These are phyloP conservation scores for Mallateleia sp. DNA, from an alignment of 2,888 invertebrate species.

Conservation along the genomic window DNA sequence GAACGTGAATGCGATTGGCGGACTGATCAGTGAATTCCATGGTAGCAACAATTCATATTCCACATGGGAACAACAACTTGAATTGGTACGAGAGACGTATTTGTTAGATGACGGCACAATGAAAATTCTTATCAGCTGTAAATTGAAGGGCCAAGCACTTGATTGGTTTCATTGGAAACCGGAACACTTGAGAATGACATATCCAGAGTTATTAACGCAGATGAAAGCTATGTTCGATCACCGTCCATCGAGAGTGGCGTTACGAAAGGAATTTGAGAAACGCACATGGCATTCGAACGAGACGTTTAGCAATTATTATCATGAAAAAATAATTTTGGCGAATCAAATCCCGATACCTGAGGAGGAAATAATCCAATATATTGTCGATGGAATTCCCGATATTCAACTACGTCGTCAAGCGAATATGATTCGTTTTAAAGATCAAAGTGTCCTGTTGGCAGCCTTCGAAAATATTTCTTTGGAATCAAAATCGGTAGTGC, in stretches of 20 bases:
- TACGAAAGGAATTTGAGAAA: neutral
- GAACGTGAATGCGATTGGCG: too few relatives aligned
- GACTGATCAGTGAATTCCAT: too few relatives aligned
- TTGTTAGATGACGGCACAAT: slow-evolving; percentile 7
- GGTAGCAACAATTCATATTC: too few relatives aligned
- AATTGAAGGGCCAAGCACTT: neutral
- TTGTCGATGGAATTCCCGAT: neutral
- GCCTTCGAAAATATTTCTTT: slow-evolving; percentile 26
- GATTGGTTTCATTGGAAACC: neutral
- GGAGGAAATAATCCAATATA: neutral
- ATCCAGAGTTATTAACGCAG: neutral
- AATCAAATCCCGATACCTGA: neutral
- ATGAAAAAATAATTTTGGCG: neutral
- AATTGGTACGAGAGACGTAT: neutral
- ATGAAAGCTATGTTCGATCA: neutral
- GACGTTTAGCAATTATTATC: neutral
- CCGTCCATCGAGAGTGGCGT: neutral
- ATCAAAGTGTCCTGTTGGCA: neutral
- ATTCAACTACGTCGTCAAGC: slow-evolving; percentile 59
- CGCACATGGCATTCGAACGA: neutral
- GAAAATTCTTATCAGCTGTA: neutral
- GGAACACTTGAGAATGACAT: neutral
- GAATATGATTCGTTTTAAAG: slow-evolving; percentile 47
- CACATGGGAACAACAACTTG: too few relatives aligned
- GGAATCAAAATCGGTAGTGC: neutral